phyloP scores from a whole-genome alignment of 2,113 vertebrate species.

The Cariama cristata region DNA sequence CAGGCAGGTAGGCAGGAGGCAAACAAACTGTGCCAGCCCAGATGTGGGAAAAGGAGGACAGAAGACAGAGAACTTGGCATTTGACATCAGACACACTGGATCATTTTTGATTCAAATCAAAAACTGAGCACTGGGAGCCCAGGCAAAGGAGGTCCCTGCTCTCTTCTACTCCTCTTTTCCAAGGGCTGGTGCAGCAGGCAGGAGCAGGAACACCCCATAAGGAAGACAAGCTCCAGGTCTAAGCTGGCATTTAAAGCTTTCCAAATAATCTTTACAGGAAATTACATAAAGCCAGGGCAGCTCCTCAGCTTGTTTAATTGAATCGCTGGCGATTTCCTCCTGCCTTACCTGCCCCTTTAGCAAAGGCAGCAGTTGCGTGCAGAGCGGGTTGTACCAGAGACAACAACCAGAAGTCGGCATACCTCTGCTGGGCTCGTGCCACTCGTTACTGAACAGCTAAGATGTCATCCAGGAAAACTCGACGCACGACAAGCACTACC shows the following conservation, averaged over 20 bases:
- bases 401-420: neutral
- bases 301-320: neutral
- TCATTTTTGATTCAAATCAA: neutral
- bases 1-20: neutral
- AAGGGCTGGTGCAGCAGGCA: neutral
- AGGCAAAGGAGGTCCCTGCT: neutral
- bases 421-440: neutral
- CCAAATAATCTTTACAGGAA: neutral
- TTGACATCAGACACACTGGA: accelerated
- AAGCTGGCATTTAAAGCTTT: neutral
- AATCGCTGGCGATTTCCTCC: neutral
- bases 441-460: neutral
- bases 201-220: neutral
- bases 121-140: neutral
- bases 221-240: neutral
- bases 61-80: neutral
- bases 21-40: neutral
- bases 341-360: neutral
- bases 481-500: neutral
- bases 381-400: neutral
- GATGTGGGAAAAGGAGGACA: neutral
- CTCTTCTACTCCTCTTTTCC: neutral
- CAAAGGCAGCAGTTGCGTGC: neutral
- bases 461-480: neutral
- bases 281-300: neutral